Evolutionary conservation across 2,113 vertebrate genomes (phyloP).

Genomic region (Megatriorchis doriae): DNA sequence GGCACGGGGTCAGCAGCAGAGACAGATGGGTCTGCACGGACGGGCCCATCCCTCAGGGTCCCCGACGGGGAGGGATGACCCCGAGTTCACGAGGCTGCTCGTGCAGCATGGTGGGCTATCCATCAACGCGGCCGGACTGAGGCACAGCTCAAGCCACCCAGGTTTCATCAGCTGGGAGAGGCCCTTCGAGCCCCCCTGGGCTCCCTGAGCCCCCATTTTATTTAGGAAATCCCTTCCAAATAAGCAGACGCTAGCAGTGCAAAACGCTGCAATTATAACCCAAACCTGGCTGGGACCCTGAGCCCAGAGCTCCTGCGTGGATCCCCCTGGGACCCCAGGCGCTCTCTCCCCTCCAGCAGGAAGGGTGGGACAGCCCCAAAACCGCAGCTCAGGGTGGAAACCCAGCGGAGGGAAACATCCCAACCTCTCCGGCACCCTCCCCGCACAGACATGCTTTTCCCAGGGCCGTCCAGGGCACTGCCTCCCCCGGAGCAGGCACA

Average conservation of each 20-base stretch:
- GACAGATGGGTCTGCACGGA: accelerated
- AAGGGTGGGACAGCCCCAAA: neutral
- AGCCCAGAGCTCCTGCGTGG: accelerated
- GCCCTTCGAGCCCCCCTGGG: neutral
- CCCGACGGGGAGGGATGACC: neutral
- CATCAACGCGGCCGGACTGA: accelerated
- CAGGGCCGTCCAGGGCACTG: neutral
- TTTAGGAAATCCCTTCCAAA: neutral
- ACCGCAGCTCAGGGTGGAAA: neutral
- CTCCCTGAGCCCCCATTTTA: neutral
- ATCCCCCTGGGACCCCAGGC: accelerated
- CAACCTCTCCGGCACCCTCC: neutral
- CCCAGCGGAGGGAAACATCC: neutral
- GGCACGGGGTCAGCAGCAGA: neutral
- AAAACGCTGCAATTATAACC: neutral
- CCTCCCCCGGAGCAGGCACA: neutral
- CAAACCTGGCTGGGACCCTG: neutral
- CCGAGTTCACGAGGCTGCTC: neutral
- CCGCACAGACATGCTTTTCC: neutral
- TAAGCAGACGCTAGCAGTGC: neutral
- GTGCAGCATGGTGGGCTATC: neutral
- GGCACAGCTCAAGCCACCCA: neutral
- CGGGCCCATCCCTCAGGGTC: neutral
- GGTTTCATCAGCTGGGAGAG: neutral
- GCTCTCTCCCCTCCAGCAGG: accelerated